Evolutionary conservation across 1,140 invertebrate species (phyloP), one percentile per base, ranked within the genome.

Genomic region (Acyrthosiphon pisum): DNA sequence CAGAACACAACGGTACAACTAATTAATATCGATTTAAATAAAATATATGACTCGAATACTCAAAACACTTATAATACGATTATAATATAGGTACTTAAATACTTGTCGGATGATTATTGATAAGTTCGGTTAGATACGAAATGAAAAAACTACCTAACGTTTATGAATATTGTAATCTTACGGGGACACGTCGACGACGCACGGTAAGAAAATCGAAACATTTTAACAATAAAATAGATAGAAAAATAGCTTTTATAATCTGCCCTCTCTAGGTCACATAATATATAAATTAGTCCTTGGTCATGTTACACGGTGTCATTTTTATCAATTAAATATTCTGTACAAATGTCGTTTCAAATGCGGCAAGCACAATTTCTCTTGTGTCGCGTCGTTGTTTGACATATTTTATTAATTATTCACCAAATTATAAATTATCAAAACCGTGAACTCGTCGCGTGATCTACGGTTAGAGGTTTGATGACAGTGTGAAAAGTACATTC

Each of bases 251-350:
- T 68, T 44, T 56, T 30, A 60, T 90, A 90, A 90, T 90, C 37
- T 68, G 53, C 6, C 26, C 37, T 68, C 56, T 90, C 53, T 90
- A 90, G 89, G 89, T 68, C 89, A 90, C 89, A 68, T 68, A 90
- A 68, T 68, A 90, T 37, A 90, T 90, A 68, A 90, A 90, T 90
- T 68, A 60, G 56, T 90, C 89, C 89, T 90, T 90, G 89, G 37
- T 68, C 44, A 68, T 23, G 37, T 44, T 44, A 60, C 37, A 44
- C 60, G 4, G 14, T 90, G 53, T 90, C 35, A 14, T 60, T 90
- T 90, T 68, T 60, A 90, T 90, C 53, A 90, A 90, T 90, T 90
- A 44, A 90, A 90, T 68, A 68, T 90, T 68, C 56, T 68, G n/a
- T n/a, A 46, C 89, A 68, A 90, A 90, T 90, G 89, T 44, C 41